A percentile compares a stretch with the other conserved stretches of the same genome.
Evolutionary conservation across 2,797 vertebrate genomes (phyloP).

Genomic region (Sylvilagus floridanus): DNA sequence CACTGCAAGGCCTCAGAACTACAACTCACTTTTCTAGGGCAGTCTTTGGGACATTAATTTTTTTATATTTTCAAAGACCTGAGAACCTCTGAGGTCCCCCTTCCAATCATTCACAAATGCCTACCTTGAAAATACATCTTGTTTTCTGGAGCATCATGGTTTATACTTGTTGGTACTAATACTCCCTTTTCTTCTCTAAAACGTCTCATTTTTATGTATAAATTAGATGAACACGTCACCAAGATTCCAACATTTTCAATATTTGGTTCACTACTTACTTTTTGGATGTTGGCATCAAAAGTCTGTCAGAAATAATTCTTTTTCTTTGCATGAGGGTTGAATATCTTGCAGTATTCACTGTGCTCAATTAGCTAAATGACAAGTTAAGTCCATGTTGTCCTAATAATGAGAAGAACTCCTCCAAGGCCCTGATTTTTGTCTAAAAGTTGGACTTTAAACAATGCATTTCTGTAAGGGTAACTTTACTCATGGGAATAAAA

Average conservation of each 20-base stretch:
- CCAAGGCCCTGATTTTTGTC: neutral
- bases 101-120: neutral
- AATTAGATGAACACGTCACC: neutral
- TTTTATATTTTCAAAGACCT: neutral
- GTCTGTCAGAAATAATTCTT: neutral
- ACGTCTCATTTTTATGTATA: neutral
- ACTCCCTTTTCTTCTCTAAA: neutral
- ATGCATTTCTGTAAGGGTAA: neutral
- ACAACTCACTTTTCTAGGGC: neutral
- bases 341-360: neutral
- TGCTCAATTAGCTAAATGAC: conserved; percentile 41
- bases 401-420: neutral
- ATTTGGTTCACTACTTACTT: neutral
- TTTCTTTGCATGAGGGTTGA: neutral
- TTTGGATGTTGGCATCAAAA: neutral
- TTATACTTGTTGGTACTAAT: neutral
- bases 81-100: too few relatives aligned
- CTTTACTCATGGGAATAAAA: neutral
- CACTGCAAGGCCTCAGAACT: neutral
- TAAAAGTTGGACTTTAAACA: conserved; percentile 40
- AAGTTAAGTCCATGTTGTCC: conserved; percentile 29
- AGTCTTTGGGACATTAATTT: neutral
- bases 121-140: neutral
- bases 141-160: neutral
- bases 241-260: neutral